A percentile compares a stretch with the other conserved stretches of the same genome.
phyloP scores from a whole-genome alignment of 2,113 vertebrate genomes.

The Forbesichthys agassizii region DNA sequence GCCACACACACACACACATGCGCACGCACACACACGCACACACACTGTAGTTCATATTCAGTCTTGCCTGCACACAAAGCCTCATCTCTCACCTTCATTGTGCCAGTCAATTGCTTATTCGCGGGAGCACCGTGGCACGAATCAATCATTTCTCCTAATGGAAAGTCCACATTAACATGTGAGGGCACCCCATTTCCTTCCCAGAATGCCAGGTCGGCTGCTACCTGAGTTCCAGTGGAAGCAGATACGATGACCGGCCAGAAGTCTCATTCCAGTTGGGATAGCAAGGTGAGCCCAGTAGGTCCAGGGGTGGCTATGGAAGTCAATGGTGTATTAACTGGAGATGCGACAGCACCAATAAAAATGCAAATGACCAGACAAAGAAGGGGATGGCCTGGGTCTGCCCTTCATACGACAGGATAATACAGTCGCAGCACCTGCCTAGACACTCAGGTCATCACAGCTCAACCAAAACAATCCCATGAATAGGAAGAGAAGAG shows the following conservation, averaged over 20 bases:
- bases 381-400: slow-evolving; percentile 64
- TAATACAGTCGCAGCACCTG: slow-evolving; percentile 75
- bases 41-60: slow-evolving; percentile 59
- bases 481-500: slow-evolving; percentile 30
- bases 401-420: slow-evolving; percentile 71
- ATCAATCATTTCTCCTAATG: slow-evolving; percentile 81
- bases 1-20: slow-evolving; percentile 20
- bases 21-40: slow-evolving; percentile 51
- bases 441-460: slow-evolving; percentile 62
- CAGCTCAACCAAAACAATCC: slow-evolving; percentile 55
- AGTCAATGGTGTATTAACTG: slow-evolving; percentile 76
- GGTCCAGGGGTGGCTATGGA: slow-evolving; percentile 60
- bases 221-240: slow-evolving; percentile 57
- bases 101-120: slow-evolving; percentile 63
- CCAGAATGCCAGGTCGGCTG: slow-evolving; percentile 76
- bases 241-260: slow-evolving; percentile 41
- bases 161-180: slow-evolving; percentile 80
- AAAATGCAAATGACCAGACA: slow-evolving; percentile 81
- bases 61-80: slow-evolving; percentile 66
- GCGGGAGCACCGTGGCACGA: slow-evolving; percentile 56
- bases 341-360: slow-evolving; percentile 76
- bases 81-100: slow-evolving; percentile 58
- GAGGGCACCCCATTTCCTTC: slow-evolving; percentile 77
- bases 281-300: slow-evolving; percentile 60
- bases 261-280: slow-evolving; percentile 64